Percentiles rank a stretch among this genome's conserved stretches.
Conservation (phyloP, 2,113 vertebrate species). For the Vanacampus margaritifer region DNA sequence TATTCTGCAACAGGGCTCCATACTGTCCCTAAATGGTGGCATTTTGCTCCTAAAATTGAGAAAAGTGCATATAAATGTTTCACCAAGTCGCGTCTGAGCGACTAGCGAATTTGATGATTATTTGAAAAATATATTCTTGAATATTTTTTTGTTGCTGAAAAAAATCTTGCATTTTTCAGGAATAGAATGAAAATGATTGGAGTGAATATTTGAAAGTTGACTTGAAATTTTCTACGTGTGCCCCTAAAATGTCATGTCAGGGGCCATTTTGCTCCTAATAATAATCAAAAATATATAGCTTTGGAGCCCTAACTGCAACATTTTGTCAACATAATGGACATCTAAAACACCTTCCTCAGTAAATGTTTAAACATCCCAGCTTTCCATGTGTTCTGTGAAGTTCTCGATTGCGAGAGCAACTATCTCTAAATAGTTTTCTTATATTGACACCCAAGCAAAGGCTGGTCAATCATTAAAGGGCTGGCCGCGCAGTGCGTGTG, state of each 20-base stretch:
- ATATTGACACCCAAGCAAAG: slow-evolving; percentile 50
- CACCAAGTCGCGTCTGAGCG: too few species aligned
- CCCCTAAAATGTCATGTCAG: too few species aligned
- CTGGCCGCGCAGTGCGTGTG: slow-evolving; percentile 59
- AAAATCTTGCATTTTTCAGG: too few species aligned
- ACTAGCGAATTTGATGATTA: too few species aligned
- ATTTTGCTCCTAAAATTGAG: too few species aligned
- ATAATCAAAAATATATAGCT: background rate
- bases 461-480: slow-evolving; percentile 62
- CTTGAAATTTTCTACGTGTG: too few species aligned
- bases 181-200: too few species aligned
- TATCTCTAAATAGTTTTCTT: slow-evolving; percentile 41
- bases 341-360: slow-evolving; percentile 35
- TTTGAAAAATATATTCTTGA: too few species aligned
- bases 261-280: background rate
- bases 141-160: too few species aligned
- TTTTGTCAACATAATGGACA: slow-evolving; percentile 7
- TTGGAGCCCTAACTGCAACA: background rate
- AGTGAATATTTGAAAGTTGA: too few species aligned
- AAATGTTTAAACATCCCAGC: slow-evolving; percentile 28
- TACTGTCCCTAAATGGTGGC: too few species aligned
- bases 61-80: too few species aligned
- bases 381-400: slow-evolving; percentile 27
- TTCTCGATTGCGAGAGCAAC: slow-evolving; percentile 32
- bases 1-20: background rate